Percentiles rank a stretch among this genome's conserved stretches.
Conservation (phyloP, 2,113 vertebrate species). For the Hemichromis elongatus region DNA sequence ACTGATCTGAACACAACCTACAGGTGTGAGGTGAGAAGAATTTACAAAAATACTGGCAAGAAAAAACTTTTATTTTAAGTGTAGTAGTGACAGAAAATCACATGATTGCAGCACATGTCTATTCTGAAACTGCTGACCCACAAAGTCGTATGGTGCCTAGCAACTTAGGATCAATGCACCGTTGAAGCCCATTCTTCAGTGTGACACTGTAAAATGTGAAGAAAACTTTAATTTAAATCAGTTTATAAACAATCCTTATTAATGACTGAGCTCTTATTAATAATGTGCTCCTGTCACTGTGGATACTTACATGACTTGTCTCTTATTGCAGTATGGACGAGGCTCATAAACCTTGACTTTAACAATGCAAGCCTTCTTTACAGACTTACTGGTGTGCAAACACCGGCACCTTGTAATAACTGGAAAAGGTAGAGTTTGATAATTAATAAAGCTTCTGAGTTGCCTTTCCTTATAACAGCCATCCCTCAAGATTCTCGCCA, state of each 20-base stretch:
- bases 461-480: no score
- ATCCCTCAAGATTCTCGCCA: no score
- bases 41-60: neutral
- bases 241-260: no score
- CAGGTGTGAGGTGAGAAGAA: neutral
- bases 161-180: neutral
- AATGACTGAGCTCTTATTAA: neutral
- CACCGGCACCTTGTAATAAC: neutral
- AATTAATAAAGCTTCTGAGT: no score
- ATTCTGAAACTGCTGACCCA: neutral
- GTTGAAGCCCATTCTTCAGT: fast-evolving
- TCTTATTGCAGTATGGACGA: neutral
- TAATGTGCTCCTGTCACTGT: neutral
- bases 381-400: fast-evolving
- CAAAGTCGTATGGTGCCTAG: neutral
- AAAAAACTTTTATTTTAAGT: neutral
- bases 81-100: neutral
- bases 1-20: neutral
- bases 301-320: slow-evolving; percentile 37
- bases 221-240: neutral
- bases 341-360: fast-evolving
- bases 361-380: fast-evolving
- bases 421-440: no score
- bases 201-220: neutral
- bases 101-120: neutral